These are phyloP conservation scores for Phycodurus eques DNA, from an alignment of 2,113 vertebrate genomes.

Conservation along the genomic window DNA sequence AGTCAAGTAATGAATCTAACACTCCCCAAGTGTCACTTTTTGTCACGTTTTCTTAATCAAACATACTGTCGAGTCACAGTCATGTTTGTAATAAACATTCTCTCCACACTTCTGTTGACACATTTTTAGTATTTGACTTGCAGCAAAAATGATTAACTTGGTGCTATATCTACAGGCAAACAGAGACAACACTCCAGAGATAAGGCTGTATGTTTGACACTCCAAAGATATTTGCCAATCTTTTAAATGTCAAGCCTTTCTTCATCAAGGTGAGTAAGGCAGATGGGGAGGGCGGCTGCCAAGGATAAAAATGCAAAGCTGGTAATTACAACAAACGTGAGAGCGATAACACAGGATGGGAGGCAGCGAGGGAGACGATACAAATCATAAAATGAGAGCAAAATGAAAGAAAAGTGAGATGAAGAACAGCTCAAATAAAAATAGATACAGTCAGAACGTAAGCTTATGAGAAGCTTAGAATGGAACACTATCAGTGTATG, in stretches of 20 bases:
- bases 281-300: neutral
- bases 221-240: constrained; percentile 38
- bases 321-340: constrained; percentile 34
- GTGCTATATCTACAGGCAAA: constrained; percentile 47
- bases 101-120: constrained; percentile 12
- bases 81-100: constrained; percentile 21
- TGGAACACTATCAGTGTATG: constrained; percentile 33
- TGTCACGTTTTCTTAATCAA: neutral
- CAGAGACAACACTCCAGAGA: constrained; percentile 28
- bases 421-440: constrained; percentile 31
- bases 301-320: constrained; percentile 29
- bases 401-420: constrained; percentile 30
- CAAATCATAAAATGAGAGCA: constrained; percentile 28
- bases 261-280: constrained; percentile 26
- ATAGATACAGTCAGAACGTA: constrained; percentile 35
- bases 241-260: constrained; percentile 34
- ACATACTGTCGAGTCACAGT: constrained; percentile 12
- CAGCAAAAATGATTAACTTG: constrained; percentile 34
- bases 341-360: constrained; percentile 1
- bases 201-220: constrained; percentile 35
- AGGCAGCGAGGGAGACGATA: constrained; percentile 6
- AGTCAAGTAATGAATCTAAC: constrained; percentile 2
- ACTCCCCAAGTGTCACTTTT: constrained; percentile 2
- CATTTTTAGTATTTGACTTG: constrained; percentile 43
- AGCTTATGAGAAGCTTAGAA: constrained; percentile 14